Percentiles rank a stretch among this genome's conserved stretches.
phyloP scores from a whole-genome alignment of 2,113 vertebrate genomes.

The Suricata suricatta region DNA sequence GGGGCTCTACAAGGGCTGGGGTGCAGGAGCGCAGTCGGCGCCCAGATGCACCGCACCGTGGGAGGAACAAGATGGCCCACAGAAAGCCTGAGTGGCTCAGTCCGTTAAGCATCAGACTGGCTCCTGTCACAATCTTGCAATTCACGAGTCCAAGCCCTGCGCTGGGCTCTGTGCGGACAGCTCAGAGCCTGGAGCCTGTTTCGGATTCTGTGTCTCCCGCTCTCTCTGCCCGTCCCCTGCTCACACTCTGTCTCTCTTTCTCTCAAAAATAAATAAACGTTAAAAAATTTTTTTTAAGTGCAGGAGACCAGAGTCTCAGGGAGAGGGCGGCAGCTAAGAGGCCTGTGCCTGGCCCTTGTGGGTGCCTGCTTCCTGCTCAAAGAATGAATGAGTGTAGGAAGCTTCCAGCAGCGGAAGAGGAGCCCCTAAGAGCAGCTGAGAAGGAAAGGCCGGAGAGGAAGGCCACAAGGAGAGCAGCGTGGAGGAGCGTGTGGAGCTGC shows the following conservation, averaged over 20 bases:
- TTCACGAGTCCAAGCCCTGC: too few relatives aligned
- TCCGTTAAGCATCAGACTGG: too few relatives aligned
- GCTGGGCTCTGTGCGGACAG: too few relatives aligned
- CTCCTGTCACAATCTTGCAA: too few relatives aligned
- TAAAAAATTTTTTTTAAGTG: too few relatives aligned
- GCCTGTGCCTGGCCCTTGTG: neutral
- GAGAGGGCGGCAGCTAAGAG: neutral
- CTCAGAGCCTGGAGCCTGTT: too few relatives aligned
- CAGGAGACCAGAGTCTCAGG: neutral
- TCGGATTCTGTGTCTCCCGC: too few relatives aligned
- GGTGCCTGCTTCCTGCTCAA: neutral
- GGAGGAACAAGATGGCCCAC: neutral
- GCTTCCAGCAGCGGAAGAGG: neutral
- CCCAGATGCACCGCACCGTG: too few relatives aligned
- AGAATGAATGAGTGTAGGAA: neutral
- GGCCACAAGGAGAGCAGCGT: neutral
- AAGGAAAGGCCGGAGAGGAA: neutral
- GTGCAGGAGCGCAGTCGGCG: neutral
- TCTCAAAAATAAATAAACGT: too few relatives aligned
- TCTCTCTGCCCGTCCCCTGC: too few relatives aligned
- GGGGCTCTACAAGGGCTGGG: neutral
- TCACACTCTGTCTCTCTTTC: too few relatives aligned
- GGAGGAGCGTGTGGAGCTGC: neutral
- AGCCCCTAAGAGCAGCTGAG: neutral
- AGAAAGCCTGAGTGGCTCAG: too few relatives aligned